Base-by-base conservation (phyloP, 2,113 vertebrate genomes). In the Megalops atlanticus region DNA sequence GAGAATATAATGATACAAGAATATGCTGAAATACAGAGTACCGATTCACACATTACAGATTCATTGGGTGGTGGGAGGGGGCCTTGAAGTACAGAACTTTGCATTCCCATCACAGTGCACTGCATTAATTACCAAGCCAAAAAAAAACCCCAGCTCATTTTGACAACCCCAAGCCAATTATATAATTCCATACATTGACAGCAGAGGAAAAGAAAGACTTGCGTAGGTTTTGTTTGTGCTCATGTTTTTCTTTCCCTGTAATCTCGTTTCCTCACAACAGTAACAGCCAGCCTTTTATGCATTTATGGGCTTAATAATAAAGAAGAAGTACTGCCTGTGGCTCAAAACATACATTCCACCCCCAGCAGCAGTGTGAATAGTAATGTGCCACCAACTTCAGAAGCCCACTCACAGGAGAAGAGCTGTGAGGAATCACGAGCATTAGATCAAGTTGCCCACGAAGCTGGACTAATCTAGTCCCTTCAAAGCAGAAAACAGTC, bases 181-280 rank as follows among this genome's bases (percentile, higher is more conserved):
- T 27, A 64, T 8, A 64, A 27, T 27, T 64, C n/a, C 1, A n/a
- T 64, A n/a, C 58, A 64, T 64, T n/a, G 31, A 64, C 58, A 64
- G 58, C 7, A 27, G 24, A 27, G 24, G 4, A 64, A 64, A 64
- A 27, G 58, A 64, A 64, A 64, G 58, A 64, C 58, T 64, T 64
- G 58, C 11, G 58, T 64, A n/a, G 58, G 58, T 31, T 64, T 64
- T 64, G 58, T 64, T 64, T 64, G 58, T 64, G 58, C 58, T 31
- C 58, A 11, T 2, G 58, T 64, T 64, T 31, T 64, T n/a, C 43
- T 64, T 64, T 31, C n/a, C n/a, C 31, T 64, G 58, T 64, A 64
- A 64, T 64, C 58, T 27, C 11, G n/a, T 64, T 64, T 64, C 31
- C n/a, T 10, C 11, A 31, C 58, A 64, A 27, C 58, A 64, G n/a